These are phyloP conservation scores for Mobula hypostoma DNA, from an alignment of 2,113 vertebrate species.

Conservation along the genomic window DNA sequence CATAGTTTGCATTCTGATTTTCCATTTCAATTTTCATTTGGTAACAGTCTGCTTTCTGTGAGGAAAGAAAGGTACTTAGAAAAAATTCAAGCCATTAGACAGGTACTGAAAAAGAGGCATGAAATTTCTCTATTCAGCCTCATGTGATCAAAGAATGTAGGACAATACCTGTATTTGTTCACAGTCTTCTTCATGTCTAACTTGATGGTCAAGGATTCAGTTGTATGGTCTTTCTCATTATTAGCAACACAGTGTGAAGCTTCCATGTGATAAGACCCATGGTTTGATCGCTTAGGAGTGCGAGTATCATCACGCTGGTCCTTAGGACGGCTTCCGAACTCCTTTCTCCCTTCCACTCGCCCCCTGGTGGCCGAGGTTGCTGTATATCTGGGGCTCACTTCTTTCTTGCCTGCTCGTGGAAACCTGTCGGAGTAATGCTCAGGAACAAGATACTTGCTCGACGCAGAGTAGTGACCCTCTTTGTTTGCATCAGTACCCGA, in stretches of 20 bases:
- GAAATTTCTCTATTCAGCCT: slow-evolving; percentile 37
- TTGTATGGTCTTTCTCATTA: neutral
- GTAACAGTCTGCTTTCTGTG: neutral
- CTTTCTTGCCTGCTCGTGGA: slow-evolving; percentile 41
- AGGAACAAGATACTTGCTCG: slow-evolving; percentile 44
- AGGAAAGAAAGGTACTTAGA: neutral
- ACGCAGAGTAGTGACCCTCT: slow-evolving; percentile 43
- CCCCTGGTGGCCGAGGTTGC: slow-evolving; percentile 48
- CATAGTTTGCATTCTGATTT: neutral
- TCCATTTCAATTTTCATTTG: neutral
- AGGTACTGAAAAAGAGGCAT: neutral
- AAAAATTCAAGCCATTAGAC: neutral
- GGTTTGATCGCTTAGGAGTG: neutral
- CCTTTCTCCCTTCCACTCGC: slow-evolving; percentile 50
- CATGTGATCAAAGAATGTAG: slow-evolving; percentile 42
- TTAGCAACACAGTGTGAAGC: neutral
- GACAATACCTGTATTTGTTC: slow-evolving; percentile 70
- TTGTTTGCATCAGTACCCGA: slow-evolving; percentile 43
- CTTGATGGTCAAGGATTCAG: slow-evolving; percentile 78
- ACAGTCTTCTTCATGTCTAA: slow-evolving; percentile 73
- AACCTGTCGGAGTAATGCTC: slow-evolving; percentile 27
- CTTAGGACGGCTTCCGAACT: slow-evolving; percentile 49
- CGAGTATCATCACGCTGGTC: slow-evolving; percentile 19
- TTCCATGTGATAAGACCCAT: slow-evolving; percentile 17
- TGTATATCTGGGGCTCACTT: slow-evolving; percentile 43